Evolutionary conservation across 2,113 vertebrate species (phyloP), one percentile per base, ranked within the genome.

Genomic region (Sylvilagus bachmani): DNA sequence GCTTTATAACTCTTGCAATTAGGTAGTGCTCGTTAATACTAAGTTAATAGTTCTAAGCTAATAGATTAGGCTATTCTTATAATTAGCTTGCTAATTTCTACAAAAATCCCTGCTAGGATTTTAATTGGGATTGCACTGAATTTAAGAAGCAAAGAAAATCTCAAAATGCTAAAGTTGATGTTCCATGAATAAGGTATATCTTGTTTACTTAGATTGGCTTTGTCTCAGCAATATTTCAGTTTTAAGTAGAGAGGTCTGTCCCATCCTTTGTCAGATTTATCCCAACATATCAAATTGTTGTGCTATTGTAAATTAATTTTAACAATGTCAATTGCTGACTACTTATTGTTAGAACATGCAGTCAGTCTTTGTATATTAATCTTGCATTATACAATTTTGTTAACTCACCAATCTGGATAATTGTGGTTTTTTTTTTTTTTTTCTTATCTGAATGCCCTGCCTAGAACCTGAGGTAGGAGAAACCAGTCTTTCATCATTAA

Each of bases 371-470:
- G 6, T 87, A 17, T 58, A 25, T 44, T 73, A 17, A 38, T 38
- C 38, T 3, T 38, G 38, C 38, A 38, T 38, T 38, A 38, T 69
- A 36, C 38, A 51, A n/a, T 85, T 16, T 88, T 66, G 75, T 27
- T 66, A 66, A n/a, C 55, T 90, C 13, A 12, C 78, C 22, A 64
- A 36, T 82, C 16, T 71, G 31, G 62, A 82, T 21, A 33, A 24
- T 16, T 71, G 11, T 36, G 67, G 49, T 91, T 82, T 71, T 61
- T 77, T 67, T 91, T 82, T 71, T 61, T 77, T 67, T 91, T 64
- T 36, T 38, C 67, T 73, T 90, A 27, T 16, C 24, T 64, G 55
- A 74, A 74, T 36, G 36, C 12, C 62, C 22, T 62, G 36, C 14
- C 67, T 82, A 27, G 78, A 73, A 38, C 38, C 38, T 5, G 3